Base-by-base conservation (phyloP, 1,140 invertebrate species). In the Achroia grisella region DNA sequence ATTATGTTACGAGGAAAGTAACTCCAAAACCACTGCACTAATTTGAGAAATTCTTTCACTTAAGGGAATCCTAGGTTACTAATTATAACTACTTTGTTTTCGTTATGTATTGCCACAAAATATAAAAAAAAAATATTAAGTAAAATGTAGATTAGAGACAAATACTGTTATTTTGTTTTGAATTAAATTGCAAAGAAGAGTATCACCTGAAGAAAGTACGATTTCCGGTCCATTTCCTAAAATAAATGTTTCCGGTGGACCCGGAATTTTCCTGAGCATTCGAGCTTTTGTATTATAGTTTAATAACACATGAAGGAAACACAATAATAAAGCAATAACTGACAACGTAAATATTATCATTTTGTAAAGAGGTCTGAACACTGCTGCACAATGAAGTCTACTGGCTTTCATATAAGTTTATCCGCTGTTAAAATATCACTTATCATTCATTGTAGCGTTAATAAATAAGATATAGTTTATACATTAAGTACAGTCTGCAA, bases 191-290 rank as follows among this genome's bases (percentile, higher is more conserved):
- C 4, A 34, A 34, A 34, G 1, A 34, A 12, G 4, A 37, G 30
- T 42, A 27, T 33, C 17, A 56, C 53, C 48, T 44, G 53, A 36
- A n/a, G 44, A 28, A 34, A 48, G 23, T 10, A 44, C 12, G 8
- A 56, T n/a, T 10, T 64, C 63, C 8, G 57, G 34, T 1, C 40
- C 47, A 36, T 71, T 71, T 15, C 67, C 67, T 2, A 71, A 14
- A 8, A 62, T 15, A 28, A 62, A 65, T 14, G 39, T 27, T n/a
- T 48, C 45, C n/a, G 52, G 56, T 1, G 55, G 51, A 17, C 67
- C 62, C 11, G 62, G 59, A 11, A 66, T 46, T 35, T 52, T 48
- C 39, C 39, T 39, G 4, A 56, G 13, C 28, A 36, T 14, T 12
- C 48, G 37, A 1, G 48, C 48, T 10, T 23, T 17, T 11, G 23